Conservation (phyloP, 2,113 vertebrate genomes). For the Malaclemys terrapin region DNA sequence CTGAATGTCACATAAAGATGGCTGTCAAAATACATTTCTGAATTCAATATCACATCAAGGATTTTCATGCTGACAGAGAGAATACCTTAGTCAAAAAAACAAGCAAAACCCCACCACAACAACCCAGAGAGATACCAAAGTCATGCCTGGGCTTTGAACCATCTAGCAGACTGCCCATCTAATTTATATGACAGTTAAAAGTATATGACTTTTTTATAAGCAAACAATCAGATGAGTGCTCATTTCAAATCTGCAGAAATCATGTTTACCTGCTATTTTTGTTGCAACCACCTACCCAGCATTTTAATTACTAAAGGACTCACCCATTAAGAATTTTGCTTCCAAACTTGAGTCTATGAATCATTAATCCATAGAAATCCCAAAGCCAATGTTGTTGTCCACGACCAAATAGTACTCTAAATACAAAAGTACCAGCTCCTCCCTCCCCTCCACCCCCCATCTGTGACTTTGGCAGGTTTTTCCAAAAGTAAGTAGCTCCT, state of each 20-base stretch:
- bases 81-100: neutral
- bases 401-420: neutral
- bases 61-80: slow-evolving; percentile 60
- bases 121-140: neutral
- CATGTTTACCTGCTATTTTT: neutral
- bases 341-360: neutral
- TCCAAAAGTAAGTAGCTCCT: neutral
- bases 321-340: neutral
- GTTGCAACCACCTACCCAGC: neutral
- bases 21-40: slow-evolving; percentile 57
- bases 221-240: neutral
- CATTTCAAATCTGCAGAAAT: neutral
- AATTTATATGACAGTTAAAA: slow-evolving; percentile 24
- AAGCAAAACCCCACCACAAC: neutral
- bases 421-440: neutral
- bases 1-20: slow-evolving; percentile 72
- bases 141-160: neutral
- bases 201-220: accelerated
- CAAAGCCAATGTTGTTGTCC: neutral
- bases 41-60: slow-evolving; percentile 64
- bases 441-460: neutral
- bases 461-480: neutral
- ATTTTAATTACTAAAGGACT: neutral
- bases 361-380: neutral
- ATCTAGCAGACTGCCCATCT: neutral